Evolutionary conservation across 2,113 vertebrate genomes (phyloP).

Genomic region (Triplophysa tibetana): DNA sequence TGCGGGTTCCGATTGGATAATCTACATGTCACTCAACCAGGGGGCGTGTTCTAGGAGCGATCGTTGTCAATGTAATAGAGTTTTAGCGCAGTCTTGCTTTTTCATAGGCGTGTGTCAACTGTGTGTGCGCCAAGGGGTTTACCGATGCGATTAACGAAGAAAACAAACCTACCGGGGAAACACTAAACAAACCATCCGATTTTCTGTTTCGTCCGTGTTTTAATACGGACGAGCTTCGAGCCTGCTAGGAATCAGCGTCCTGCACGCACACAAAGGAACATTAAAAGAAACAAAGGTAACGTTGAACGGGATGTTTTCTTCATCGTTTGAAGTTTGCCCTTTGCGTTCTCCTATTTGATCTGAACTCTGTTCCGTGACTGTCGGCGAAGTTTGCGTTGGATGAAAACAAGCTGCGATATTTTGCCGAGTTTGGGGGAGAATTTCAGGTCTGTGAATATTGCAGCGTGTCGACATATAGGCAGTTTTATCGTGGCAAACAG

Average conservation of each 20-base stretch:
- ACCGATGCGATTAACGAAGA: constrained; percentile 65
- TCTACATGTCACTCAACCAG: constrained; percentile 33
- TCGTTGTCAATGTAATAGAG: constrained; percentile 51
- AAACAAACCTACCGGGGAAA: constrained; percentile 56
- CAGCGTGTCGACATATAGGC: neutral
- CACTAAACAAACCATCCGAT: constrained; percentile 38
- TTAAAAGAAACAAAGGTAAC: constrained; percentile 49
- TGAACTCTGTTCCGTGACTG: neutral
- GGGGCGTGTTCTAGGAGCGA: constrained; percentile 57
- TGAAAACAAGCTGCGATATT: neutral
- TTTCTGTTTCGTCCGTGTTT: constrained; percentile 29
- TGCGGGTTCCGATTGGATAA: constrained; percentile 54
- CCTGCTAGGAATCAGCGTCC: constrained; percentile 38
- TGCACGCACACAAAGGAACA: constrained; percentile 14
- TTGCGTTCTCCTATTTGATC: neutral
- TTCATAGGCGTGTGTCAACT: constrained; percentile 50
- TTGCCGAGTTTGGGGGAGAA: neutral
- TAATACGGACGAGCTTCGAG: constrained; percentile 20
- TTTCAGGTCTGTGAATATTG: constrained; percentile 2
- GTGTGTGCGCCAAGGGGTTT: constrained; percentile 52
- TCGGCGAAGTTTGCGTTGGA: neutral
- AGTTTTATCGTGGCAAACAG: neutral
- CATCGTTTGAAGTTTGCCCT: constrained; percentile 41
- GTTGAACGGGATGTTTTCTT: constrained; percentile 40
- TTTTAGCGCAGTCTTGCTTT: constrained; percentile 60